Evolutionary conservation across 2,113 vertebrate species (phyloP), one percentile per base, ranked within the genome.

Genomic region (Paramisgurnus dabryanus): DNA sequence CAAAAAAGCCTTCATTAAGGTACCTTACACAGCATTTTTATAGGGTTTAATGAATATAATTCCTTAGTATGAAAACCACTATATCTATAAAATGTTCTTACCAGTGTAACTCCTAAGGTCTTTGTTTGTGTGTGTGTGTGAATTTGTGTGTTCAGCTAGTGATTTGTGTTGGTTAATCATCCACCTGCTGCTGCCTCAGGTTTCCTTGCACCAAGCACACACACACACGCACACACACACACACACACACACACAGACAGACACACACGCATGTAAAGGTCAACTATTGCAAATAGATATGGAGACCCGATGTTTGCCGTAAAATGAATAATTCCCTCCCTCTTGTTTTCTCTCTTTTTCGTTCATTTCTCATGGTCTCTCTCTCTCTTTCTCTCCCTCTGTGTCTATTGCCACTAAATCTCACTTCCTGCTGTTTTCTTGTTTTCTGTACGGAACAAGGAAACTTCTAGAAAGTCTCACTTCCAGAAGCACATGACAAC

Each of bases 161-260:
- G 86, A 89, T 90, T 91, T 89, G 84, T 81, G 85, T 81, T 9
- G 43, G 89, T 93, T 93, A 93, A 94, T 93, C 87, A 93, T 93
- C 85, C 83, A 91, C 89, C 78, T 84, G 86, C 69, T 83, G 49
- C 83, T 78, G 79, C 86, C 80, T 87, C 70, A 73, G 80, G 82
- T 87, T 85, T 83, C 83, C 63, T 80, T 64, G 45, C 73, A 65
- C 76, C 6, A 80, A 55, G 39, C 50, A 7, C 68, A 12, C 55
- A 12, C 76, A 43, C 76, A 76, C 76, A 77, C 74, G 50, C 57
- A 60, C 55, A 73, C 50, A 22, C 78, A 58, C 81, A 39, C 70
- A 55, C 3, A 7, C 76, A 43, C 76, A 76, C 76, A 77, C 53
- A 60, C 63, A 60, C 73, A 75, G 49, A 77, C 65, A 74, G 7